Base-by-base conservation (phyloP, 2,888 invertebrate species). In the Mesorhabditis spiculigera region DNA sequence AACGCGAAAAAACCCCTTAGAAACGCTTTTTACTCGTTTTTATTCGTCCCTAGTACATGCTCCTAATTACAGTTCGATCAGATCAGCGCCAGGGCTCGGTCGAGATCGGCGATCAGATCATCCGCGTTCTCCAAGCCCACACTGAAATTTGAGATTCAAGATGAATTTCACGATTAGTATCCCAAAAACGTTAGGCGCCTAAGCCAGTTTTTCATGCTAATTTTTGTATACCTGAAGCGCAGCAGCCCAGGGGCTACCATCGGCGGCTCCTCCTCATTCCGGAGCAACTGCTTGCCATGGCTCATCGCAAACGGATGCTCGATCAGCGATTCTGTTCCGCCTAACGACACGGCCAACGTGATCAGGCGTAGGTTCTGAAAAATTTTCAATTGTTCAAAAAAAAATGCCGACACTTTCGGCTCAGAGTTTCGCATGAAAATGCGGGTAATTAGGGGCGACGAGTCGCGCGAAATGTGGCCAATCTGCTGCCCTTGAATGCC, bases 51-150 rank as follows among this genome's bases (percentile, higher is more conserved):
- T 28, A 28, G 28, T 28, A 28, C 28, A 28, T 28, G 28, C 28
- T 28, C 28, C 28, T 28, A 28, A 28, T 28, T 28, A 28, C 28
- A 28, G 28, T 28, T 50, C 8, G n/a, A 50, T 50, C 58, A 65
- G 4, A 66, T 45, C 43, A 41, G 13, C 4, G 66, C 65, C 43
- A 79, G 64, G 5, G 86, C 87, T 70, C 84, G 83, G n/a, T 77
- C 68, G 45, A 87, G 81, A 73, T 87, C 87, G 62, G 76, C 81
- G 42, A 86, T 85, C 63, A 87, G 77, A 70, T 87, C 87, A 41
- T 81, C 83, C 8, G 81, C 77, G 65, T 86, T 82, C 68, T 87
- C 87, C 5, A 87, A 45, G 10, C 87, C 87, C 67, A 87, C 82
- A 61, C 78, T 80, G 74, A 67, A 78, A 72, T 44, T 4, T 50